Conservation (phyloP, 2,797 vertebrate genomes). For the Emydoidea blandingii region DNA sequence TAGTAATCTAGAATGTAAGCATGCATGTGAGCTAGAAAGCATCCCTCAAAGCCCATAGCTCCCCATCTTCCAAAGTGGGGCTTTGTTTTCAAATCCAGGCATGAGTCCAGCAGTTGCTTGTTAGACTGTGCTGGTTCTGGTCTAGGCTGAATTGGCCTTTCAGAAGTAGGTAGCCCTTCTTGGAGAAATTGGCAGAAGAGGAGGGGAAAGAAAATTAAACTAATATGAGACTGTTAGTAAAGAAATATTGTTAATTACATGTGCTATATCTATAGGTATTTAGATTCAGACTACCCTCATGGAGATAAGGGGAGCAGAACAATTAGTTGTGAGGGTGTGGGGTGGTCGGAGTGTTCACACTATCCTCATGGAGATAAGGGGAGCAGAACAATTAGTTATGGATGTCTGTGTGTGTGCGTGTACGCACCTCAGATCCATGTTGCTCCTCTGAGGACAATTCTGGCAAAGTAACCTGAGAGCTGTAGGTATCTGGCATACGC, state of each 20-base stretch:
- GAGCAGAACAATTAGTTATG: background rate
- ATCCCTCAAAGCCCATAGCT: background rate
- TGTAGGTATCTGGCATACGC: background rate
- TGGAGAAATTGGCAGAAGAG: background rate
- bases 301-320: background rate
- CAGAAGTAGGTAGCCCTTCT: background rate
- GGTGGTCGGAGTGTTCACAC: too few species aligned
- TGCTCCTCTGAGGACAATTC: background rate
- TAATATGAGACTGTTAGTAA: background rate
- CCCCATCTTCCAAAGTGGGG: background rate
- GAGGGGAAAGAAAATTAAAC: background rate
- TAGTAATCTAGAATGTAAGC: rapidly evolving
- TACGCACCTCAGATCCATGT: background rate
- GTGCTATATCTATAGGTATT: background rate
- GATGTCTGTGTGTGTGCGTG: background rate
- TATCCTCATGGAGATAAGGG: background rate
- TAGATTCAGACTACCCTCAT: background rate
- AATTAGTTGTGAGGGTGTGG: background rate
- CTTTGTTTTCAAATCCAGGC: background rate
- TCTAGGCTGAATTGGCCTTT: background rate
- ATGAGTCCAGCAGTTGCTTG: rapidly evolving
- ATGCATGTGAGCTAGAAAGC: background rate
- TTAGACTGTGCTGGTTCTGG: background rate
- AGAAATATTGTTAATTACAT: background rate
- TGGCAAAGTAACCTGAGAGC: background rate